These are phyloP conservation scores for Oreohelix idahoensis DNA, from an alignment of 1,140 invertebrate genomes.

Conservation along the genomic window DNA sequence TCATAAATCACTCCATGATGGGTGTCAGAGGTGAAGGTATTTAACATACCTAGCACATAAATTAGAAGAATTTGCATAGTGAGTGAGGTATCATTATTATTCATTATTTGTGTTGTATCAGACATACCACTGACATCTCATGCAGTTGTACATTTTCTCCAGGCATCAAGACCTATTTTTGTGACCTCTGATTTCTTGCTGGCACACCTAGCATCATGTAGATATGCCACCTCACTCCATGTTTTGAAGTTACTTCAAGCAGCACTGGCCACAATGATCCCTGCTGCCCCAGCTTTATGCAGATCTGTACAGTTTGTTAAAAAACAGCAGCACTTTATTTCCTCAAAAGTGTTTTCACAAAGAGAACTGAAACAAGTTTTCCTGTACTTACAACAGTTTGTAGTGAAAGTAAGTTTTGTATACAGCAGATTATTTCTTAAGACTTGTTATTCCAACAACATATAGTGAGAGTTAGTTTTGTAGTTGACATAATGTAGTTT, in stretches of 20 bases:
- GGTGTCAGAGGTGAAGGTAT: too few species aligned
- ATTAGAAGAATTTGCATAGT: too few species aligned
- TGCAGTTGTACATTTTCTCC: neutral
- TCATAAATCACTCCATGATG: too few species aligned
- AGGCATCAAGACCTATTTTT: neutral
- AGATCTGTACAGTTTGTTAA: slow-evolving; percentile 18
- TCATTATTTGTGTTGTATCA: too few species aligned
- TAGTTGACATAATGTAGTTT: too few species aligned
- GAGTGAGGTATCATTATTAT: too few species aligned
- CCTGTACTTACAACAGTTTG: slow-evolving; percentile 21
- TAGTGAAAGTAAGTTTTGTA: slow-evolving; percentile 14
- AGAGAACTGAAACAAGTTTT: slow-evolving; percentile 24
- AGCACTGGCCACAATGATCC: neutral
- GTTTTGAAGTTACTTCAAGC: neutral
- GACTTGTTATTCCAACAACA: too few species aligned
- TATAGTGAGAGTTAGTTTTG: too few species aligned
- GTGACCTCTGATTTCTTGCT: slow-evolving; percentile 11
- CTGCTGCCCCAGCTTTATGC: neutral
- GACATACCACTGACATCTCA: neutral
- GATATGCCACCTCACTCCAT: neutral
- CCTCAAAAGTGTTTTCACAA: neutral
- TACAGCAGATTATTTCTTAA: too few species aligned
- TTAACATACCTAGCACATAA: too few species aligned
- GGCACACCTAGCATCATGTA: neutral
- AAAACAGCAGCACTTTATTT: neutral